Base-by-base conservation (phyloP, 1,140 invertebrate genomes). In the Notospermus geniculatus region DNA sequence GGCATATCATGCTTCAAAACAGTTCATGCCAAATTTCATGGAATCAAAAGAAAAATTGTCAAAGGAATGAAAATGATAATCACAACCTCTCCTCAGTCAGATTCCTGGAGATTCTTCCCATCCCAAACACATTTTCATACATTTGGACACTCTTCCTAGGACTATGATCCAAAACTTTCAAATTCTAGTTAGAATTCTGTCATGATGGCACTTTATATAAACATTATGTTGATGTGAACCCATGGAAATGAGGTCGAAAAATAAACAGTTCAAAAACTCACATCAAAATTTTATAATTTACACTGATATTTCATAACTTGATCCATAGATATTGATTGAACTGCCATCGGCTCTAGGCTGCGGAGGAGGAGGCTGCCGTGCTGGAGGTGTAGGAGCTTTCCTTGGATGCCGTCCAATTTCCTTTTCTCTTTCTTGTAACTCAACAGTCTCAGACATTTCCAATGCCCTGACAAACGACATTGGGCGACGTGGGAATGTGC, bases 301-400 rank as follows among this genome's bases (percentile, higher is more conserved):
- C 43, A 95, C 92, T 59, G 92, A 94, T 82, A 95, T 95, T 82
- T 96, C 93, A 82, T 95, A 95, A 83, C 93, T 94, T 88, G 92
- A 93, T 81, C 95, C 93, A 79, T 95, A 95, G 60, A 93, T 89
- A 82, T 90, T 93, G 65, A 88, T 88, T 64, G 91, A 87, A 76
- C 93, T 91, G 27, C 74, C 73, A 87, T 89, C n/a, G 87, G 90
- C 70, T 63, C 63, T 57, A 19, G 63, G 61, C 50, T 62, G 65
- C 54, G 53, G 59, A 56, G 5, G 19, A 11, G 39, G 19, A 9
- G 46, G 46, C n/a, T 50, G 46, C 46, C 25, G 46, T 15, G 15
- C 32, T 15, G 32, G 32, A 36, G 32, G 32, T 36, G 32, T 15
- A 36, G 32, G 32, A 7, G 32, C 32, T 36, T 36, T 36, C 60